Conservation (phyloP, 2,888 invertebrate species). For the Drosophila infuscata region DNA sequence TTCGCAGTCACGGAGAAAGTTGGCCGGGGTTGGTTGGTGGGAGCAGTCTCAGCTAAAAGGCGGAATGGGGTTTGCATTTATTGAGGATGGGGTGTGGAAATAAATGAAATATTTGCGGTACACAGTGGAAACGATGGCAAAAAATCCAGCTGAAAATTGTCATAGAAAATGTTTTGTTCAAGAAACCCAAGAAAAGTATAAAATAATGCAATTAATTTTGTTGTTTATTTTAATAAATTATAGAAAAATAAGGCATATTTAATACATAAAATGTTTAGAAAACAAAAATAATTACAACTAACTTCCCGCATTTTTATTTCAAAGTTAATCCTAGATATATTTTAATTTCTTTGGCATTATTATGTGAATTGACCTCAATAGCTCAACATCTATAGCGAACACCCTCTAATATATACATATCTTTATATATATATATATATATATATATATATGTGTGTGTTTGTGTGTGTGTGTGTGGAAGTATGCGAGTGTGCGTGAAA, state of each 20-base stretch:
- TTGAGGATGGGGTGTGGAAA: constrained; percentile 62
- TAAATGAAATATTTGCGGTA: constrained; percentile 82
- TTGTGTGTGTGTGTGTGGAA: constrained; percentile 15
- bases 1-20: constrained; percentile 25
- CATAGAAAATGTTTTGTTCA: neutral
- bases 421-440: neutral
- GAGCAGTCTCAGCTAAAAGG: constrained; percentile 2
- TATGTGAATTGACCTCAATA: constrained; percentile 1
- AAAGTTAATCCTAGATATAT: neutral
- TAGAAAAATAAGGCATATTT: neutral
- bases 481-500: constrained; percentile 63
- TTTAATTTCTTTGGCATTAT: neutral
- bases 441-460: constrained; percentile 1
- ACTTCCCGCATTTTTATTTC: neutral
- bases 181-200: neutral
- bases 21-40: neutral
- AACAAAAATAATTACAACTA: neutral
- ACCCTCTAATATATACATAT: neutral
- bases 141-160: neutral
- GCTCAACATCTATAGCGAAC: constrained; percentile 50
- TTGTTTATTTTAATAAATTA: neutral
- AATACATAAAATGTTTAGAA: neutral
- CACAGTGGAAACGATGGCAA: constrained; percentile 38
- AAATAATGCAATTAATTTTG: neutral
- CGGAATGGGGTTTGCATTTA: constrained; percentile 19